Evolutionary conservation across 1,140 invertebrate genomes (phyloP).

Genomic region (Caenorhabditis elegans): DNA sequence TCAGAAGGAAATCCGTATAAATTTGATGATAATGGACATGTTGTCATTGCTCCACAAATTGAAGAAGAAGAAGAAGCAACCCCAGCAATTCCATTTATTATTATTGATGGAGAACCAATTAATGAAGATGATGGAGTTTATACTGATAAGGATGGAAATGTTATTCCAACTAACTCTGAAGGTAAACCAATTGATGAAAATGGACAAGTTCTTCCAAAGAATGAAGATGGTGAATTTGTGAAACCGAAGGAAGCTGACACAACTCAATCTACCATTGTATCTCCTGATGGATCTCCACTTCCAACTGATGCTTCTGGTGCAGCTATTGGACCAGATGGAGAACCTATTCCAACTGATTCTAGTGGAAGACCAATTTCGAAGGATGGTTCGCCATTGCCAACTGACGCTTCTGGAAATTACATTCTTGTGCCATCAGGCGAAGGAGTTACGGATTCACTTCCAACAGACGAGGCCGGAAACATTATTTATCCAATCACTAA

Average conservation of each 20-base stretch:
- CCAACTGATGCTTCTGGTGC: constrained; percentile 22
- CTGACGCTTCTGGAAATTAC: constrained; percentile 37
- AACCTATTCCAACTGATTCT: constrained; percentile 43
- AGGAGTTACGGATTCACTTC: constrained; percentile 24
- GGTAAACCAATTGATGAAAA: constrained; percentile 19
- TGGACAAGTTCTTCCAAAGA: constrained; percentile 52
- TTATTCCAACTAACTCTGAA: constrained; percentile 28
- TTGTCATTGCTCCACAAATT: too few species aligned
- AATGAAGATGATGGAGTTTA: constrained; percentile 39
- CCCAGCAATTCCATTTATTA: constrained; percentile 21
- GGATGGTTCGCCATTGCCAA: constrained; percentile 40
- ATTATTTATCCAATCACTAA: constrained; percentile 44
- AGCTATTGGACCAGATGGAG: constrained; percentile 41
- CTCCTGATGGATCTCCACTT: constrained; percentile 37
- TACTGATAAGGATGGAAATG: constrained; percentile 44
- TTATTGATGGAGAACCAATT: constrained; percentile 35
- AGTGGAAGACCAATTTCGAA: constrained; percentile 40
- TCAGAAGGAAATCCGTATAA: background rate
- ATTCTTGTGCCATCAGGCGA: constrained; percentile 39
- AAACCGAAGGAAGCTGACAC: too few species aligned
- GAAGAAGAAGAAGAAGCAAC: constrained; percentile 31
- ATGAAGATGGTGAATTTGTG: constrained; percentile 43
- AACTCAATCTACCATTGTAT: too few species aligned
- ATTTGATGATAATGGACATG: constrained; percentile 16
- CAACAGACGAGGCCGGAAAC: constrained; percentile 56